These are phyloP conservation scores for Asteroscopus sphinx DNA, from an alignment of 2,888 invertebrate genomes.

Conservation along the genomic window DNA sequence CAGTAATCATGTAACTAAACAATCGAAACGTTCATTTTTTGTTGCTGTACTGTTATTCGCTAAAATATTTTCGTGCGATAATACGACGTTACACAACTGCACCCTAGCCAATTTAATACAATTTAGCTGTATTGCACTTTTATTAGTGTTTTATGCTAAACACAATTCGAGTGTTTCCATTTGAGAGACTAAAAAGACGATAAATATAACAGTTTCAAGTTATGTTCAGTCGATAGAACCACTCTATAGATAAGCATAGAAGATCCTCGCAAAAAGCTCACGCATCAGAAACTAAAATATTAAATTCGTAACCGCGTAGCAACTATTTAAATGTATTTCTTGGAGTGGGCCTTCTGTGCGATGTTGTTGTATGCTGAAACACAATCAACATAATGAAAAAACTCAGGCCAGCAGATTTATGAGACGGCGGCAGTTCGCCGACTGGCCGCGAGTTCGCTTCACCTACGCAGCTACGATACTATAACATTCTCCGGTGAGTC, in stretches of 20 bases:
- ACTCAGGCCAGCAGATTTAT: conserved; percentile 49
- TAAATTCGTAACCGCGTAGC: neutral
- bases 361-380: conserved; percentile 13
- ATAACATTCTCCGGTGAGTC: neutral
- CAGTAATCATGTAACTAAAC: too few relatives aligned
- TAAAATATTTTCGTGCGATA: neutral
- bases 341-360: neutral
- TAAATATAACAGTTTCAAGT: conserved; percentile 8
- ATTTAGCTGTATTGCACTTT: conserved; percentile 6
- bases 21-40: too few relatives aligned
- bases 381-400: conserved; percentile 67
- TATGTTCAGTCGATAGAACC: neutral
- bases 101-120: neutral
- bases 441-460: neutral
- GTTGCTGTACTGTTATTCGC: too few relatives aligned
- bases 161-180: neutral
- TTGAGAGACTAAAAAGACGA: neutral
- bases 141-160: conserved; percentile 11
- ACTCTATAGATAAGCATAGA: neutral
- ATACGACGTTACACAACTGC: neutral
- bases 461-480: neutral
- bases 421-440: conserved; percentile 26
- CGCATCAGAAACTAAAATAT: too few relatives aligned
- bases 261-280: neutral
- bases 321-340: neutral